Evolutionary conservation across 23 tunicate genomes (phyloP), one percentile per base, ranked within the genome.

Genomic region (Halocynthia roretzi): DNA sequence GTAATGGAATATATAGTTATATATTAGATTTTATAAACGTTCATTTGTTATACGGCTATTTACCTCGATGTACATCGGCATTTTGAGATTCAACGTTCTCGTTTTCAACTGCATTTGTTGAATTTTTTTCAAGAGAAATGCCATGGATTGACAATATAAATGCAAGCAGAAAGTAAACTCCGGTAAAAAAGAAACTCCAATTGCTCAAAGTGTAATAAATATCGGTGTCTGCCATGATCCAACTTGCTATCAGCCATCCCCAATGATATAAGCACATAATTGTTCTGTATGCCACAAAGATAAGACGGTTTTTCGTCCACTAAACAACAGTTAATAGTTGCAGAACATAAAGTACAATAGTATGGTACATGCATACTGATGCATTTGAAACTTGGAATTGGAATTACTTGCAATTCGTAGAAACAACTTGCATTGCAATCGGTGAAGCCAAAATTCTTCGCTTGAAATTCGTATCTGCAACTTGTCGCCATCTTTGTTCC

Each of bases 231-330:
- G 78, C 78, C 15, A 53, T 54, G 8, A 54, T 64, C 78, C 78
- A 74, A 12, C 78, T 48, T 74, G 78, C 78, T 54, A 74, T 74
- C 4, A 74, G 21, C 78, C 78, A 74, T 52, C 78, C 78, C 78
- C 78, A 74, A 64, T 74, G 78, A 54, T 50, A 74, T n/a, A 74
- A 18, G 10, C 55, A 15, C 5, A 50, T 74, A 54, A 74, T 17
- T 15, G 78, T 53, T 15, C 78, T 62, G 31, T 74, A 74, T 12
- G 56, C 10, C 15, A 74, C 78, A 54, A 52, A 74, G 49, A 12
- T 5, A n/a, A 6, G 8, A 0, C 56, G 55, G 5, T 56, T 54
- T 4, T 22, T 74, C 21, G 78, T 18, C 78, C 78, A 74, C 78
- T 74, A 49, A 14, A 67, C n/a, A 67, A 20, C 8, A 31, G 44